phyloP scores from a whole-genome alignment of 2,797 vertebrate genomes.

The Takifugu ocellatus region DNA sequence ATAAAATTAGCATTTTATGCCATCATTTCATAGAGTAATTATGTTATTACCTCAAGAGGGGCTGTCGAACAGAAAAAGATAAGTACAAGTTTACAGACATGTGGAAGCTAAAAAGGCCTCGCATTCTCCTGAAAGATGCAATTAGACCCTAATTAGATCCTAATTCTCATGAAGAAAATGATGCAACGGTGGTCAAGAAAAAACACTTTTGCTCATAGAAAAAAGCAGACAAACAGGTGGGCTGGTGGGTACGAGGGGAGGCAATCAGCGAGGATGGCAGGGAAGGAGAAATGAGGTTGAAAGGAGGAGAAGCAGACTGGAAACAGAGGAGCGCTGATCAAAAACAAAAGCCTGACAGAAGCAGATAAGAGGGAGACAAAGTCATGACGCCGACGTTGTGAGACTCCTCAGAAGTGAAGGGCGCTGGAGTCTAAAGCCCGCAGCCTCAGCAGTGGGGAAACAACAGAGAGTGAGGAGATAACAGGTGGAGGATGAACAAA shows the following conservation, averaged over 20 bases:
- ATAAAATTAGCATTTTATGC: too few species aligned
- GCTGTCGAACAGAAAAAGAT: too few species aligned
- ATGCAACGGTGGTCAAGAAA: constrained; percentile 12
- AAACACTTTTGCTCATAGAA: constrained; percentile 14
- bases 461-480: constrained; percentile 24
- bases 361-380: constrained; percentile 64
- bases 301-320: constrained; percentile 64
- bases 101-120: too few species aligned
- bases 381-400: constrained; percentile 60
- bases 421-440: constrained; percentile 33
- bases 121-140: too few species aligned
- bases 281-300: constrained; percentile 51
- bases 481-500: constrained; percentile 39
- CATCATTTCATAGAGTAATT: too few species aligned
- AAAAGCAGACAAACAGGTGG: neutral
- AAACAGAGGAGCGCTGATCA: constrained; percentile 64
- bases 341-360: constrained; percentile 68
- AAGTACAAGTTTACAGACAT: too few species aligned
- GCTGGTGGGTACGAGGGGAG: constrained; percentile 1
- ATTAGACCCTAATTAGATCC: too few species aligned
- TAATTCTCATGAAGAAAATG: too few species aligned
- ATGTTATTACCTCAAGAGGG: too few species aligned
- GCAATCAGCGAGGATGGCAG: constrained; percentile 32
- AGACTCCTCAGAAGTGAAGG: constrained; percentile 45
- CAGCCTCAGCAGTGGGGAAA: constrained; percentile 57